Percentiles rank a stretch among this genome's conserved stretches.
Evolutionary conservation across 2,888 invertebrate species (phyloP).

Genomic region (Carcina quercana): DNA sequence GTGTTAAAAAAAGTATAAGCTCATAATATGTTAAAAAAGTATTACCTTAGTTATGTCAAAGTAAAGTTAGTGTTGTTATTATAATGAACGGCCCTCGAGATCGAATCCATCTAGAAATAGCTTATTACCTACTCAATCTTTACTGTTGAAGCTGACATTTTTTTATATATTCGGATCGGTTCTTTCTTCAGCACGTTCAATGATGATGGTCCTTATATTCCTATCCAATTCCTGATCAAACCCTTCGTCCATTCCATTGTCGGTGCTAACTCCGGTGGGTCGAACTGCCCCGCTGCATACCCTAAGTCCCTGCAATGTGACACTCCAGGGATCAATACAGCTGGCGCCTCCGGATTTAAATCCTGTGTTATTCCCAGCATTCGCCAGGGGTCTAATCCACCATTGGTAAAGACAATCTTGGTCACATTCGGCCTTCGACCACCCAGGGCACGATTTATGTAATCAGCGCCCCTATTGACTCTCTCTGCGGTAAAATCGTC

Average conservation of each 20-base stretch:
- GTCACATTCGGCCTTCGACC: conserved; percentile 5
- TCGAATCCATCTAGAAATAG: too few relatives aligned
- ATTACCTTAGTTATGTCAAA: too few relatives aligned
- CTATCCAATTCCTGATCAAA: neutral
- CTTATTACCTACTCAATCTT: too few relatives aligned
- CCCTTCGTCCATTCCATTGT: neutral
- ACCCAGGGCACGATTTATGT: conserved; percentile 7
- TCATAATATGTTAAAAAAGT: too few relatives aligned
- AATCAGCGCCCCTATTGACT: neutral
- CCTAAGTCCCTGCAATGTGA: neutral
- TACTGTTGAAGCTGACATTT: too few relatives aligned
- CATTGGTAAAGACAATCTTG: conserved; percentile 8
- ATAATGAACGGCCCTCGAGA: too few relatives aligned
- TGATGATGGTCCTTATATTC: too few relatives aligned
- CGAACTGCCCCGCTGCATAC: neutral
- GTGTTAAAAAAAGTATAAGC: too few relatives aligned
- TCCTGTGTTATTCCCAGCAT: conserved; percentile 1
- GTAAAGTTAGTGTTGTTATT: too few relatives aligned
- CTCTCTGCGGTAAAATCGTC: conserved; percentile 1
- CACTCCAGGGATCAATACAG: neutral
- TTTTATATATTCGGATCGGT: too few relatives aligned
- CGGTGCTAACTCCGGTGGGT: neutral
- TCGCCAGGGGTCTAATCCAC: conserved; percentile 10
- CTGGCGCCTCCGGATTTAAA: conserved; percentile 1
- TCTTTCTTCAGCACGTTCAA: too few relatives aligned